Evolutionary conservation across 1,140 invertebrate species (phyloP).

Genomic region (Rhagoletis pomonella): DNA sequence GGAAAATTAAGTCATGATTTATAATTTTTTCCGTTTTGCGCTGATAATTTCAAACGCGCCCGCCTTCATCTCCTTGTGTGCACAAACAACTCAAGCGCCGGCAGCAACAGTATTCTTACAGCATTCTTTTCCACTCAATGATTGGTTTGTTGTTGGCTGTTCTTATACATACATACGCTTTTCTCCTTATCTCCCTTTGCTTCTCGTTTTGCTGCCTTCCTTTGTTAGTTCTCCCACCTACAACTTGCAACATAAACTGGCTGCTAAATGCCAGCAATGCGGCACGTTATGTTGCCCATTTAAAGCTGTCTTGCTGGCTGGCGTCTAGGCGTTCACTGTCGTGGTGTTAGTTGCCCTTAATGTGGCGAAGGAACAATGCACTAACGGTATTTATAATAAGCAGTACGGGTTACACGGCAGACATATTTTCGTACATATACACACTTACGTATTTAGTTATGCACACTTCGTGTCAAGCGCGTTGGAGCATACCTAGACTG

Average conservation of each 20-base stretch:
- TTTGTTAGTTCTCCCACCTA: neutral
- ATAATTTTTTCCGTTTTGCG: slow-evolving; percentile 55
- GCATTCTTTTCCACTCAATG: neutral
- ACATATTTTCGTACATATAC: neutral
- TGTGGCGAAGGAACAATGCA: slow-evolving; percentile 23
- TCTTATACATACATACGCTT: neutral
- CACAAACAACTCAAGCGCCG: no score
- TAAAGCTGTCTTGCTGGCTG: neutral
- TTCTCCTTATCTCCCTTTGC: neutral
- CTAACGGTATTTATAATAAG: neutral
- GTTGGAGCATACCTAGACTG: slow-evolving; percentile 12
- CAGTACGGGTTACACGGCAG: neutral
- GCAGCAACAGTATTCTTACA: neutral
- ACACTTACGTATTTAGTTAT: neutral
- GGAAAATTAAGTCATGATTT: slow-evolving; percentile 58
- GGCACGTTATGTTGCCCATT: slow-evolving; percentile 36
- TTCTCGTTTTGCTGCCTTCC: neutral
- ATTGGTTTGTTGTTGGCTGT: neutral
- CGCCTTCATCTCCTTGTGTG: no score
- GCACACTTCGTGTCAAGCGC: neutral
- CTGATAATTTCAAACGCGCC: neutral
- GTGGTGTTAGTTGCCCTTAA: neutral
- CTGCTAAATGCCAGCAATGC: slow-evolving; percentile 23
- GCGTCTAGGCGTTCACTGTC: neutral
- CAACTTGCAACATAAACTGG: neutral